These are phyloP conservation scores for Sparus aurata DNA, from an alignment of 2,797 vertebrate species.

Conservation along the genomic window DNA sequence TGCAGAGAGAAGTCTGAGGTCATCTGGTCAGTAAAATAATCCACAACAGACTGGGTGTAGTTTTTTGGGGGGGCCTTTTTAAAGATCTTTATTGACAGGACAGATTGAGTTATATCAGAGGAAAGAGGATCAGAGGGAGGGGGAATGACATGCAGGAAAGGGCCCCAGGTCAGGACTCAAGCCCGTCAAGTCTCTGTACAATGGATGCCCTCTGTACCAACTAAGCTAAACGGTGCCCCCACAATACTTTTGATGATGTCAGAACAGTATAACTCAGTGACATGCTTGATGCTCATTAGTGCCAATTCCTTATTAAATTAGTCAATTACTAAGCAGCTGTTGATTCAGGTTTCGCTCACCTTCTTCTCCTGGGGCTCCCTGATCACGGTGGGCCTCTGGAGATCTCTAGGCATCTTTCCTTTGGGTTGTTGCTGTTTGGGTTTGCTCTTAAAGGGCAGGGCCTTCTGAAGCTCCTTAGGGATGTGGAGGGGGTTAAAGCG, in stretches of 20 bases:
- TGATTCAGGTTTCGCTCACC: constrained; percentile 79
- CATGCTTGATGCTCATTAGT: background rate
- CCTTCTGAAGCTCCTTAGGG: constrained; percentile 94
- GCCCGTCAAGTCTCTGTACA: too few species aligned
- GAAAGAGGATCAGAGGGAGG: too few species aligned
- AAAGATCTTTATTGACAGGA: too few species aligned
- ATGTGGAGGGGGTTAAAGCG: constrained; percentile 95
- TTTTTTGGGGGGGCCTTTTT: too few species aligned
- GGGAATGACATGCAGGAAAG: too few species aligned
- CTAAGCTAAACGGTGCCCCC: too few species aligned
- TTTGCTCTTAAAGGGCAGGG: constrained; percentile 97
- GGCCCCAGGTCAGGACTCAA: background rate
- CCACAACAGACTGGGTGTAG: background rate
- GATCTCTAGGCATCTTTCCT: constrained; percentile 88
- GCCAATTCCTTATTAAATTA: too few species aligned
- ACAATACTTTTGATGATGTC: background rate
- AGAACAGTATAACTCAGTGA: background rate
- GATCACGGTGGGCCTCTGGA: constrained; percentile 91
- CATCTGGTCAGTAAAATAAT: background rate
- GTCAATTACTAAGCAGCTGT: background rate
- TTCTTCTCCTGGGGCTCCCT: constrained; percentile 95
- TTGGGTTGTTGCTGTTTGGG: constrained; percentile 89
- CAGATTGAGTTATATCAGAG: too few species aligned
- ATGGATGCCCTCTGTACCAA: too few species aligned
- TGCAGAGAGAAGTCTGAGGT: background rate